Evolutionary conservation across 2,888 invertebrate species (phyloP).

Genomic region (Diarsia rubi): DNA sequence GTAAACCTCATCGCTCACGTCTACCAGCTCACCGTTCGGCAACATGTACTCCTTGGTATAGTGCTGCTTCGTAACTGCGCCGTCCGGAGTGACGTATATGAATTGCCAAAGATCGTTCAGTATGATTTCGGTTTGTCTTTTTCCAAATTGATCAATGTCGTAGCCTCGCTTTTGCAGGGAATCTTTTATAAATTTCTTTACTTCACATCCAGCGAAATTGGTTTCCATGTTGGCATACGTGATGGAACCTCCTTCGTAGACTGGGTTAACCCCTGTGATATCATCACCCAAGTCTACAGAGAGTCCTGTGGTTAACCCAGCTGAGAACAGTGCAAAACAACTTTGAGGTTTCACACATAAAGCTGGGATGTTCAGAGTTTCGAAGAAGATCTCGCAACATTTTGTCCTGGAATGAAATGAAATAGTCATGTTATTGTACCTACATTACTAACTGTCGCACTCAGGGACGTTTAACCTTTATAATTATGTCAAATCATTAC

Average conservation of each 20-base stretch:
- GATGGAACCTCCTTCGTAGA: constrained; percentile 82
- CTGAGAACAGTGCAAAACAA: constrained; percentile 80
- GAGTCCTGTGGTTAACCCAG: constrained; percentile 81
- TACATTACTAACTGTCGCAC: too few relatives aligned
- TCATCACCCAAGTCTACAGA: constrained; percentile 84
- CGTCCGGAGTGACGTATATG: constrained; percentile 73
- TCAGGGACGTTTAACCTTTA: too few relatives aligned
- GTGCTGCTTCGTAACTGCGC: constrained; percentile 62
- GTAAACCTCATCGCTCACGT: constrained; percentile 77
- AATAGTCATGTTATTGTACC: background rate
- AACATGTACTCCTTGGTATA: constrained; percentile 68
- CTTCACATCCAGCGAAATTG: constrained; percentile 72
- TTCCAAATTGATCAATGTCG: constrained; percentile 58
- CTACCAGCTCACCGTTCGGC: constrained; percentile 75
- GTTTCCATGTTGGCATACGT: constrained; percentile 79
- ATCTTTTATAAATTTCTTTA: constrained; percentile 72
- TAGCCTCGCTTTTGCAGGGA: constrained; percentile 68
- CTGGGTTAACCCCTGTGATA: constrained; percentile 76
- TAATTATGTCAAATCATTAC: too few relatives aligned
- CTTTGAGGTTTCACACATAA: constrained; percentile 81
- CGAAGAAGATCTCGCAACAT: constrained; percentile 85
- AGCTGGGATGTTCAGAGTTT: constrained; percentile 80
- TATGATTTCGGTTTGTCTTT: constrained; percentile 12
- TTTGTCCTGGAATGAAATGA: constrained; percentile 73
- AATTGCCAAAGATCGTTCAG: constrained; percentile 39